phyloP scores from a whole-genome alignment of 2,797 vertebrate species.

The Sandelia bainsii region DNA sequence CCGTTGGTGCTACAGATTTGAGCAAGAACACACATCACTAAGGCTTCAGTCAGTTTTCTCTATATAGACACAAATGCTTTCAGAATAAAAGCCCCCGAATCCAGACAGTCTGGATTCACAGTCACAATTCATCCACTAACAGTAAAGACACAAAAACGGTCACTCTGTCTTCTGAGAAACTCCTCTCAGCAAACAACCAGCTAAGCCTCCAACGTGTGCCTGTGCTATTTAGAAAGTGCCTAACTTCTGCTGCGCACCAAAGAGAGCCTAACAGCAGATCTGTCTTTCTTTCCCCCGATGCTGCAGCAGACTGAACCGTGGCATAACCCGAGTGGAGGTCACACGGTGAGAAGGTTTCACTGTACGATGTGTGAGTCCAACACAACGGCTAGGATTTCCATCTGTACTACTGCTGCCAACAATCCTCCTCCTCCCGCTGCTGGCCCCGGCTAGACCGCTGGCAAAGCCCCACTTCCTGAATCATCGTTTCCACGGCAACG shows the following conservation, averaged over 20 bases:
- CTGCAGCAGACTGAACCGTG: conserved; percentile 29
- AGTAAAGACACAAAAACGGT: background rate
- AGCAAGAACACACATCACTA: too few species aligned
- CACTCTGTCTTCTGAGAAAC: conserved; percentile 3
- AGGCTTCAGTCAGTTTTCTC: too few species aligned
- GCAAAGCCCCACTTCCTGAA: conserved; percentile 71
- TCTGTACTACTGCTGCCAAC: conserved; percentile 53
- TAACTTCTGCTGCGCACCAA: conserved; percentile 10
- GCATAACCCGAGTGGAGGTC: conserved; percentile 24
- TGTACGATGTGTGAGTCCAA: conserved; percentile 34
- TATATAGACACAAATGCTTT: background rate
- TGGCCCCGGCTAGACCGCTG: conserved; percentile 53
- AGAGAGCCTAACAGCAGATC: conserved; percentile 5
- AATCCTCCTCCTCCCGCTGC: conserved; percentile 31
- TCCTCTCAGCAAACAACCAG: conserved; percentile 14
- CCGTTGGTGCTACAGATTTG: too few species aligned
- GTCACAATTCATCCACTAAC: conserved; percentile 1
- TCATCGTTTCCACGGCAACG: conserved; percentile 65
- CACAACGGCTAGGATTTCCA: conserved; percentile 63
- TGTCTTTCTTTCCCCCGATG: background rate
- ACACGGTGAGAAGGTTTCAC: conserved; percentile 43
- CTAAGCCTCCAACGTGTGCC: conserved; percentile 8
- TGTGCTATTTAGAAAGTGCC: background rate
- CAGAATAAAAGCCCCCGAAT: conserved; percentile 12
- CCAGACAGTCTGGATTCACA: background rate